Percentiles rank a stretch among this genome's conserved stretches.
phyloP scores from a whole-genome alignment of 2,888 invertebrate species.

The Actias luna region DNA sequence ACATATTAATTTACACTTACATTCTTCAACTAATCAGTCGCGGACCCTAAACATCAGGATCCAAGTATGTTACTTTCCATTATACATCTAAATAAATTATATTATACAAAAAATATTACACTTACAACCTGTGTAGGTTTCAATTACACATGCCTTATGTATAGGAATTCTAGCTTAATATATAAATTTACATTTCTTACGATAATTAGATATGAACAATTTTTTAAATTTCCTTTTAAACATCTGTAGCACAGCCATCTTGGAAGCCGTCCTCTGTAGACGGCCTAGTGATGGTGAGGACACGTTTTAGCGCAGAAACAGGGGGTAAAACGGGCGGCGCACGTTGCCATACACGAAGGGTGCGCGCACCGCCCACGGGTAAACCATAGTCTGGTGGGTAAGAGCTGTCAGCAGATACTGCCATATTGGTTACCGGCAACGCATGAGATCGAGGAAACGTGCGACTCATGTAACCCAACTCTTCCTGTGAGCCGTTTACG shows the following conservation, averaged over 20 bases:
- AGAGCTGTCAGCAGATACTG: constrained; percentile 76
- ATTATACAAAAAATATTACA: constrained; percentile 80
- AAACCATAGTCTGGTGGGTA: constrained; percentile 91
- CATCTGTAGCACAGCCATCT: constrained; percentile 96
- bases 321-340: constrained; percentile 93
- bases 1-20: constrained; percentile 75
- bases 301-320: constrained; percentile 92
- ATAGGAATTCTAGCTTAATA: constrained; percentile 55
- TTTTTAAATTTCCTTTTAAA: constrained; percentile 77
- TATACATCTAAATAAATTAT: constrained; percentile 78
- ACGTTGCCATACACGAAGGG: constrained; percentile 93
- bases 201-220: constrained; percentile 52
- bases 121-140: constrained; percentile 64
- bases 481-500: constrained; percentile 82
- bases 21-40: constrained; percentile 80
- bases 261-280: constrained; percentile 96
- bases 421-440: constrained; percentile 61
- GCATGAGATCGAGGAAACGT: constrained; percentile 82
- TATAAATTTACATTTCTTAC: constrained; percentile 63
- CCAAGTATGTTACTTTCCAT: constrained; percentile 73
- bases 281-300: constrained; percentile 90
- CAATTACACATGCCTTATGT: constrained; percentile 65
- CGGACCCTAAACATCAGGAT: constrained; percentile 69
- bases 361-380: constrained; percentile 87
- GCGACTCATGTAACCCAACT: constrained; percentile 83